Evolutionary conservation across 2,113 vertebrate genomes (phyloP).

Genomic region (Chinchilla lanigera): DNA sequence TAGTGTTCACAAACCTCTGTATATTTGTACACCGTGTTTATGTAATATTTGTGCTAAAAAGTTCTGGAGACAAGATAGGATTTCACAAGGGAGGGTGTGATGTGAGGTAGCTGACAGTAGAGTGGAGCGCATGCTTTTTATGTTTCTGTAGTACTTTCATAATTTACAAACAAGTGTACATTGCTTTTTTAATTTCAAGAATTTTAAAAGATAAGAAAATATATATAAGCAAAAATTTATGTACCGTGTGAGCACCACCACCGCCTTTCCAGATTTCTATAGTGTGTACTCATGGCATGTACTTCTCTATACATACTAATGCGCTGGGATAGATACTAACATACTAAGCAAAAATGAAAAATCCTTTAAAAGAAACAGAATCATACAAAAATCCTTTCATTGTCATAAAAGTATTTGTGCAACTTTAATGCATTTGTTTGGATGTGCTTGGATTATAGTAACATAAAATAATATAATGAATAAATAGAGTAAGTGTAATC

Average conservation of each 20-base stretch:
- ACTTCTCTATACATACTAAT: background rate
- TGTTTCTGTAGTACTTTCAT: background rate
- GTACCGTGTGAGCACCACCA: background rate
- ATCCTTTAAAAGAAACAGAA: background rate
- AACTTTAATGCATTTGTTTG: background rate
- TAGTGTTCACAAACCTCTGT: background rate
- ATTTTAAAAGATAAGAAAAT: background rate
- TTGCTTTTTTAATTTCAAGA: background rate
- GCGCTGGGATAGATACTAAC: background rate
- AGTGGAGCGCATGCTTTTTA: background rate
- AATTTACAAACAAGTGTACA: constrained; percentile 11
- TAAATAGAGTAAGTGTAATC: background rate
- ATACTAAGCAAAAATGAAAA: background rate
- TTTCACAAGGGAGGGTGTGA: background rate
- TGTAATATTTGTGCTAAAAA: background rate
- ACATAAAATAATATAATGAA: constrained; percentile 18
- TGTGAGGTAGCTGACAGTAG: background rate
- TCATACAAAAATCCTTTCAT: background rate
- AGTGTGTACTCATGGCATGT: background rate
- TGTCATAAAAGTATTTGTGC: constrained; percentile 18
- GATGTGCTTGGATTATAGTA: background rate
- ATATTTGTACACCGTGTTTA: background rate
- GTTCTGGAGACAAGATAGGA: background rate
- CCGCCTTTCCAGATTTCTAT: background rate
- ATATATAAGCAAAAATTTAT: background rate